Percentiles rank a stretch among this genome's conserved stretches.
phyloP scores from a whole-genome alignment of 2,797 vertebrate species.

The Oophaga sylvatica region DNA sequence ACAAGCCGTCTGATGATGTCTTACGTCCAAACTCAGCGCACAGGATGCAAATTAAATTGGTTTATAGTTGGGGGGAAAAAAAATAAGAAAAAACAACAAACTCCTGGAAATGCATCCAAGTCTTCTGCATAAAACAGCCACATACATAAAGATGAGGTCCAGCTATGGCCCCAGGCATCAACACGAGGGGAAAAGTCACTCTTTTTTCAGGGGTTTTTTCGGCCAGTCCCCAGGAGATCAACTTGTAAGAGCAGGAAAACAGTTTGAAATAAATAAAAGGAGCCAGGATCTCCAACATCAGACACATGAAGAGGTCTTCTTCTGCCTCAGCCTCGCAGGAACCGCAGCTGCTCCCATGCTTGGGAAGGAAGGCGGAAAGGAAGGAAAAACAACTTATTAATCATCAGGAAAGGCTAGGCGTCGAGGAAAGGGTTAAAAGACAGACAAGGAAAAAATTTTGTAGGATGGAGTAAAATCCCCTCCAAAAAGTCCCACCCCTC shows the following conservation, averaged over 20 bases:
- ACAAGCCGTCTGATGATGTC: conserved; percentile 54
- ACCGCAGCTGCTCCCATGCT: conserved; percentile 68
- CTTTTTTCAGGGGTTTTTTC: conserved; percentile 38
- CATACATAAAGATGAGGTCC: conserved; percentile 62
- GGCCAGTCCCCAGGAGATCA: conserved; percentile 70
- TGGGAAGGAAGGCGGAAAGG: conserved; percentile 64
- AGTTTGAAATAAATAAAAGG: conserved; percentile 66
- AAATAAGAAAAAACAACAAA: conserved; percentile 53
- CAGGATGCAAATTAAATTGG: conserved; percentile 52
- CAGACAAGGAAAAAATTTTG: conserved; percentile 68
- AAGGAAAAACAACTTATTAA: conserved; percentile 71
- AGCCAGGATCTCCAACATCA: conserved; percentile 72
- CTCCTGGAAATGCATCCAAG: conserved; percentile 64
- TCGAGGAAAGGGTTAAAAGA: conserved; percentile 71
- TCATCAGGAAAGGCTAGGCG: conserved; percentile 68
- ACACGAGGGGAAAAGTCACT: conserved; percentile 60
- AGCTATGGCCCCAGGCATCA: conserved; percentile 55
- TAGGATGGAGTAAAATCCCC: conserved; percentile 62
- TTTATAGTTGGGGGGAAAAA: conserved; percentile 35
- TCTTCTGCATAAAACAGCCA: conserved; percentile 60
- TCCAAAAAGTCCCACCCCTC: conserved; percentile 74
- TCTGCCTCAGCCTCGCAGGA: conserved; percentile 62
- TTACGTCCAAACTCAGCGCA: conserved; percentile 50
- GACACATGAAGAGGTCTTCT: conserved; percentile 62
- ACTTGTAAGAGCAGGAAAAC: conserved; percentile 77